A percentile compares a stretch with the other conserved stretches of the same genome.
phyloP scores from a whole-genome alignment of 2,888 invertebrate species.

The Gonocerus acuteangulatus region DNA sequence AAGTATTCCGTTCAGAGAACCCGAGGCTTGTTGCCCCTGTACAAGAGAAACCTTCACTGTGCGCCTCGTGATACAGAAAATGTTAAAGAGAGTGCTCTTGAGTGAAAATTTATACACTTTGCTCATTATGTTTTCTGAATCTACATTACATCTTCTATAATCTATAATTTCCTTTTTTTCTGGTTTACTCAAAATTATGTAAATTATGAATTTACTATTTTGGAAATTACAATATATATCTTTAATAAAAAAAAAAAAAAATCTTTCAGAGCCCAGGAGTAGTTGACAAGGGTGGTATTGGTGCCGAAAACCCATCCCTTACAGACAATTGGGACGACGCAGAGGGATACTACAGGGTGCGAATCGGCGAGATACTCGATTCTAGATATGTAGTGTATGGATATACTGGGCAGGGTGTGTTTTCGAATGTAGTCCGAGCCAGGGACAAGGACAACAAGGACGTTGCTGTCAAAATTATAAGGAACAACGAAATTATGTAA shows the following conservation, averaged over 20 bases:
- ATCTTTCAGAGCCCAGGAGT: slow-evolving; percentile 56
- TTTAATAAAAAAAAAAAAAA: too few species aligned
- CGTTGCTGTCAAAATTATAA: slow-evolving; percentile 96
- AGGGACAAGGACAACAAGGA: slow-evolving; percentile 82
- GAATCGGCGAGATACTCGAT: slow-evolving; percentile 90
- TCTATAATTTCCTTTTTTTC: too few species aligned
- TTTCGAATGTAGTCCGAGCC: slow-evolving; percentile 92
- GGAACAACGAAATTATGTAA: slow-evolving; percentile 98
- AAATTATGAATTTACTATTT: neutral
- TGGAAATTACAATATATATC: too few species aligned
- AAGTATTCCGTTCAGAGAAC: too few species aligned
- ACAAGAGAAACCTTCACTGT: too few species aligned
- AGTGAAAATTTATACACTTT: too few species aligned
- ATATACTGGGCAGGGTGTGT: slow-evolving; percentile 97
- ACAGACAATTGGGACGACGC: slow-evolving; percentile 99
- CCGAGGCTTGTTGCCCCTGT: too few species aligned
- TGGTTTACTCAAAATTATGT: neutral
- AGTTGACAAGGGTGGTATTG: slow-evolving; percentile 44
- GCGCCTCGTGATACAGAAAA: too few species aligned
- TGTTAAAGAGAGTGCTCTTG: too few species aligned
- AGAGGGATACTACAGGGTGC: slow-evolving; percentile 95
- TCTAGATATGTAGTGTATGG: slow-evolving; percentile 90
- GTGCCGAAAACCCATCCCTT: slow-evolving; percentile 75
- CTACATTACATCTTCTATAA: too few species aligned
- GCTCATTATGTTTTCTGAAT: too few species aligned